Evolutionary conservation across 1,140 invertebrate genomes (phyloP).

Genomic region (Hylyphantes graminicola): DNA sequence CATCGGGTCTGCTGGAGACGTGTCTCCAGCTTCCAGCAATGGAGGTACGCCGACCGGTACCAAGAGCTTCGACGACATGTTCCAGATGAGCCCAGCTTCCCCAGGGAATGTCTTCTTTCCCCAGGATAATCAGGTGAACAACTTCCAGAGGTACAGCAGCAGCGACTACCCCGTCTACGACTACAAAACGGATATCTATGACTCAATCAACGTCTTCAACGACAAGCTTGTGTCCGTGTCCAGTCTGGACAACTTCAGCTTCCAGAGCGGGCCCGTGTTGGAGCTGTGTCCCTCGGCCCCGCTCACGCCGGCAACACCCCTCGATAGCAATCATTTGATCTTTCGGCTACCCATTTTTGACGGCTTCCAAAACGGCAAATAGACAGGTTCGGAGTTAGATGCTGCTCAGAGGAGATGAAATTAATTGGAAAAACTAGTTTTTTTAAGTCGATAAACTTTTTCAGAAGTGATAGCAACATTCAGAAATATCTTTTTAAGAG

Average conservation of each 20-base stretch:
- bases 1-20: slow-evolving; percentile 62
- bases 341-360: slow-evolving; percentile 45
- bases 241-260: slow-evolving; percentile 32
- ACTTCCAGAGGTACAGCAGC: slow-evolving; percentile 17
- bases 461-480: too few relatives aligned
- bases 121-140: slow-evolving; percentile 29
- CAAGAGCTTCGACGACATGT: slow-evolving; percentile 68
- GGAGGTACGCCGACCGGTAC: slow-evolving; percentile 77
- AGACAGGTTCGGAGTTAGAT: background rate
- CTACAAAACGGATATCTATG: slow-evolving; percentile 21
- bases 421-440: background rate
- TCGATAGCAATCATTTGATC: slow-evolving; percentile 6
- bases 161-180: background rate
- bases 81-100: background rate
- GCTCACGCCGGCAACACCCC: slow-evolving; percentile 23
- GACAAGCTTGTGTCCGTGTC: slow-evolving; percentile 16
- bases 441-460: too few relatives aligned
- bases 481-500: too few relatives aligned
- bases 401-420: slow-evolving; percentile 5
- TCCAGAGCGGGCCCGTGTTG: slow-evolving; percentile 24
- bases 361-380: slow-evolving; percentile 12
- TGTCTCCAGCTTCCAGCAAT: slow-evolving; percentile 69
- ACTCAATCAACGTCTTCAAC: slow-evolving; percentile 36
- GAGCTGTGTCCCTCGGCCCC: slow-evolving; percentile 25
- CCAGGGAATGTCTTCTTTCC: slow-evolving; percentile 49